phyloP scores from a whole-genome alignment of 37 sponge, comb jelly and placozoan species.

The Halichondria panicea region DNA sequence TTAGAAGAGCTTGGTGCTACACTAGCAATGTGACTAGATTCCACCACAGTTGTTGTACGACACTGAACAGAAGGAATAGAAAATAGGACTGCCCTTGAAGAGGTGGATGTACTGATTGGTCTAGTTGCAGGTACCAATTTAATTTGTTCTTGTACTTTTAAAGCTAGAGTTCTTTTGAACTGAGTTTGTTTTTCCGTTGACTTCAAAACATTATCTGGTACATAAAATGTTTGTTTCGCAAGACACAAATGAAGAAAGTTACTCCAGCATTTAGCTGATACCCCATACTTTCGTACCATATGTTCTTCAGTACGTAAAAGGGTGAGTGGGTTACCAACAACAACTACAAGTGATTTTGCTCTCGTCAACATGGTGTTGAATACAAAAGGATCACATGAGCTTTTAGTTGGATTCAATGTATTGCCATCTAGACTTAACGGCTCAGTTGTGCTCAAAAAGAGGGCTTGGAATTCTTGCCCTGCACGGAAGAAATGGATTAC shows the following conservation, averaged over 20 bases:
- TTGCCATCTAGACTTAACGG: slow-evolving; percentile 21
- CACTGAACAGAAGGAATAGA: too few species aligned
- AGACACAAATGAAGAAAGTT: slow-evolving; percentile 41
- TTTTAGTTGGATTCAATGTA: slow-evolving; percentile 67
- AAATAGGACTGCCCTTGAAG: too few species aligned
- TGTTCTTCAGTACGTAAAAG: slow-evolving; percentile 42
- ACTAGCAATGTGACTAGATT: too few species aligned
- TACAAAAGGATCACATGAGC: slow-evolving; percentile 60
- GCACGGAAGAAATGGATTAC: background rate
- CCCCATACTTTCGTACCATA: slow-evolving; percentile 1
- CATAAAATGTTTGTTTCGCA: slow-evolving; percentile 13
- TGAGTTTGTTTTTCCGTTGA: too few species aligned
- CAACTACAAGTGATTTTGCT: slow-evolving; percentile 60
- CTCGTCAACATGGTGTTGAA: slow-evolving; percentile 81
- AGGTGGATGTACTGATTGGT: too few species aligned
- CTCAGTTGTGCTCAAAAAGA: slow-evolving; percentile 72
- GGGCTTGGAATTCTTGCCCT: slow-evolving; percentile 64
- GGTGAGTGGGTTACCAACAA: slow-evolving; percentile 58
- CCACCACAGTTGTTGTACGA: too few species aligned
- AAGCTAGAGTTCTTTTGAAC: too few species aligned
- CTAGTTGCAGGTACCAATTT: too few species aligned
- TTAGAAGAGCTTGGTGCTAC: too few species aligned
- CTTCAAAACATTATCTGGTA: background rate
- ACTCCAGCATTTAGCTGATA: slow-evolving; percentile 52
- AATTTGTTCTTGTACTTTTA: too few species aligned